Evolutionary conservation across 2,113 vertebrate species (phyloP).

Genomic region (Pomatostomus ruficeps): DNA sequence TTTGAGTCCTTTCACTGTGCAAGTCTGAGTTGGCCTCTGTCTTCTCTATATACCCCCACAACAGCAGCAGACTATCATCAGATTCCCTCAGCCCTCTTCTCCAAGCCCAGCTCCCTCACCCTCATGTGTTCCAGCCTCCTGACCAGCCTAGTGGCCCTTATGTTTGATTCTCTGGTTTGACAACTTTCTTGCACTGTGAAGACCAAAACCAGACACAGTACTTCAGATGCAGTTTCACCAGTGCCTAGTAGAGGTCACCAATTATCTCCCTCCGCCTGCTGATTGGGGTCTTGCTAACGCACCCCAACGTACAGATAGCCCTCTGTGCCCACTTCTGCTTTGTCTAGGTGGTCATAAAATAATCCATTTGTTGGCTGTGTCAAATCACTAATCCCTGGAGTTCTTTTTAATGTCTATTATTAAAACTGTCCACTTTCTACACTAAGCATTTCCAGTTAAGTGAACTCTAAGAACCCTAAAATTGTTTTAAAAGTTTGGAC

Average conservation of each 20-base stretch:
- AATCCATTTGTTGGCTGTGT: accelerated
- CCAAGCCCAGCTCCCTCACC: background rate
- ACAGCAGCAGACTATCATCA: background rate
- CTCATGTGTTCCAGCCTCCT: background rate
- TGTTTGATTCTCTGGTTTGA: background rate
- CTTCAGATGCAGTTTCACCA: background rate
- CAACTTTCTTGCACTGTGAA: background rate
- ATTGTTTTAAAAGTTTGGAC: background rate
- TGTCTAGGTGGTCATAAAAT: background rate
- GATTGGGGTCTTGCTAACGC: background rate
- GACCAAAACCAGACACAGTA: background rate
- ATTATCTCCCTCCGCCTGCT: background rate
- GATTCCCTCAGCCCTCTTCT: background rate
- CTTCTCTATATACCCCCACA: background rate
- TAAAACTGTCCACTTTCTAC: background rate
- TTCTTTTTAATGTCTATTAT: background rate
- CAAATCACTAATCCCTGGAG: background rate
- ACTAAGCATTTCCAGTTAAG: background rate
- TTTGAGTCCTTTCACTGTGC: background rate
- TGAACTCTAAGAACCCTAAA: background rate
- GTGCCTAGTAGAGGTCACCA: background rate
- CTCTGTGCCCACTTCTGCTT: background rate
- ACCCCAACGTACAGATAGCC: background rate
- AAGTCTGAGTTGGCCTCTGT: background rate
- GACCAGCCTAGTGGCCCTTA: background rate